Conservation (phyloP, 2,113 vertebrate genomes). For the Pseudorhombus dupliciocellatus region DNA sequence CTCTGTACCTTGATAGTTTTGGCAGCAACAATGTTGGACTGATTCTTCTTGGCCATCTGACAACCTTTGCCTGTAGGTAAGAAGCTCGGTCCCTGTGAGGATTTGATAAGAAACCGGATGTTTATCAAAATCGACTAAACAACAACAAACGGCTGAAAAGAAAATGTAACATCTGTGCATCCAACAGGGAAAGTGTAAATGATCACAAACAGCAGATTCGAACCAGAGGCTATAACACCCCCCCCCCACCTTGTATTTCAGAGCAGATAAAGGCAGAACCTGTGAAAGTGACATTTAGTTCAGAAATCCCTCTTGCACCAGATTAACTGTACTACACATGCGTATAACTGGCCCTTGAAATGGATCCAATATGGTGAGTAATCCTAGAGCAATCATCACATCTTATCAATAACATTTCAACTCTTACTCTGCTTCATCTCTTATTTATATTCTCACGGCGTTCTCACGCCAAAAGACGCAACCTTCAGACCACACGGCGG, state of each 20-base stretch:
- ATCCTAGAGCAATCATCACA: constrained; percentile 1
- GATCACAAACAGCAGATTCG: constrained; percentile 20
- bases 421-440: background rate
- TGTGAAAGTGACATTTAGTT: constrained; percentile 31
- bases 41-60: constrained; percentile 60
- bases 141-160: constrained; percentile 2
- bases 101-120: constrained; percentile 55
- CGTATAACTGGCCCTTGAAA: constrained; percentile 10
- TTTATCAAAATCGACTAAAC: constrained; percentile 46
- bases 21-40: constrained; percentile 66
- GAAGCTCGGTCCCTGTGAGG: constrained; percentile 78
- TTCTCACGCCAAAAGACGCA: background rate
- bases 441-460: background rate
- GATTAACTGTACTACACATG: background rate
- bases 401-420: constrained; percentile 15
- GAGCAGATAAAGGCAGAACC: constrained; percentile 21
- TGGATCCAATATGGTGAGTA: constrained; percentile 28
- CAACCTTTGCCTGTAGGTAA: constrained; percentile 33
- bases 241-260: background rate
- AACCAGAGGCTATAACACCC: constrained; percentile 12
- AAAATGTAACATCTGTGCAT: constrained; percentile 21
- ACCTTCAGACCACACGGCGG: background rate
- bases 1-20: constrained; percentile 87
- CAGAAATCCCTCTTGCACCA: constrained; percentile 7
- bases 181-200: constrained; percentile 15